Evolutionary conservation across 23 tunicate species (phyloP), one percentile per base, ranked within the genome.

Genomic region (Halocynthia roretzi): DNA sequence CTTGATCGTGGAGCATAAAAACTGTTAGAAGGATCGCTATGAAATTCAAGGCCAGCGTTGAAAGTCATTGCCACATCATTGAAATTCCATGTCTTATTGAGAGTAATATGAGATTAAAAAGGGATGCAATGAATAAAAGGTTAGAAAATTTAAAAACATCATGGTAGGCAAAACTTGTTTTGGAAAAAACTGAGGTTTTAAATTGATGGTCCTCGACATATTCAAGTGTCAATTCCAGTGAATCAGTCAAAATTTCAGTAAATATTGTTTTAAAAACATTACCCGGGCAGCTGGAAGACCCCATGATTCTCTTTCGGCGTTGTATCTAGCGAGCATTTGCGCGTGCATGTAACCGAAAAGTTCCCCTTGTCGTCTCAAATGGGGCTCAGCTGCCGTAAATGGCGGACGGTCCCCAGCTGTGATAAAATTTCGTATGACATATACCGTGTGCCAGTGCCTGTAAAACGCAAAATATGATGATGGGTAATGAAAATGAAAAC

Each of bases 401-500:
- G 56, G 5, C 9, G 78, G 23, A 10, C 6, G 6, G 8, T 74
- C 56, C 4, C 78, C 62, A 54, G 15, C 49, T 53, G 62, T 22
- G 20, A 77, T 48, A 22, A 31, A 10, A 7, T 77, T 10, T 15
- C 82, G 81, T 8, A 83, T 76, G 8, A 80, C 73, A 76, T 89
- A 89, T 44, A 89, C 96, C 5, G 58, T 76, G 72, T 89, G 96
- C 88, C 88, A 89, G 69, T 89, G 96, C 69, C 96, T 89, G 75
- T 6, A 57, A 77, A 75, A 53, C 50, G 55, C 10, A 44, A 17
- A 65, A 58, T 58, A 14, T 58, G 15, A 58, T 58, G 15, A 14
- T 56, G 11, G 12, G 11, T 56, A 56, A 56, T 12, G 12, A 56
- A 10, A 31, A 31, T 31, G 4, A 31, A 31, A 31, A 1, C 44